Percentiles rank a stretch among this genome's conserved stretches.
Conservation (phyloP, 2,113 vertebrate species). For the Austrofundulus limnaeus region DNA sequence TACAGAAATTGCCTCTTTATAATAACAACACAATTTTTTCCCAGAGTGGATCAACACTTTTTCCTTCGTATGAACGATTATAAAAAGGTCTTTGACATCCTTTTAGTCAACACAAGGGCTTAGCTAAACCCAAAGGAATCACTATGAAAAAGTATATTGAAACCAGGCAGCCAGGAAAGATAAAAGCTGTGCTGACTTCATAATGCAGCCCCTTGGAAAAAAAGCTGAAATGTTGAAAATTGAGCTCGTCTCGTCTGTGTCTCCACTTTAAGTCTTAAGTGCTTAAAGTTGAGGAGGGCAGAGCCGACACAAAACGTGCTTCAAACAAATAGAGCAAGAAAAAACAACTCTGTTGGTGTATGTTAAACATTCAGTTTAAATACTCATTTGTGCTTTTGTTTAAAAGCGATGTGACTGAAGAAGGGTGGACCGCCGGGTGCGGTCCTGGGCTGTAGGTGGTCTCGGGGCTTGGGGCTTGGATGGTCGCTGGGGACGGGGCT, state of each 20-base stretch:
- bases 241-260: neutral
- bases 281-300: neutral
- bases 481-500: too few species aligned
- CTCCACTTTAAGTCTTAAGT: neutral
- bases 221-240: conserved; percentile 1
- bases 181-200: conserved; percentile 9
- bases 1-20: neutral
- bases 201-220: neutral
- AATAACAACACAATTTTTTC: neutral
- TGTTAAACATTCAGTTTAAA: neutral
- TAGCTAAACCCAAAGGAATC: neutral
- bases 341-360: neutral
- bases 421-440: too few species aligned
- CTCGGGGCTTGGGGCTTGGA: too few species aligned
- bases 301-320: neutral
- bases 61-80: neutral
- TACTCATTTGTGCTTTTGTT: neutral
- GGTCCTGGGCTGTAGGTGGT: too few species aligned
- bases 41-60: neutral
- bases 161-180: conserved; percentile 10
- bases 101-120: neutral
- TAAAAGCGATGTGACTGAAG: too few species aligned
- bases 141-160: neutral
- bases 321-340: neutral
- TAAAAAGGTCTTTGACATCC: conserved; percentile 1